These are phyloP conservation scores for Ectropis crepuscularia DNA, from an alignment of 2,888 invertebrate genomes.

Conservation along the genomic window DNA sequence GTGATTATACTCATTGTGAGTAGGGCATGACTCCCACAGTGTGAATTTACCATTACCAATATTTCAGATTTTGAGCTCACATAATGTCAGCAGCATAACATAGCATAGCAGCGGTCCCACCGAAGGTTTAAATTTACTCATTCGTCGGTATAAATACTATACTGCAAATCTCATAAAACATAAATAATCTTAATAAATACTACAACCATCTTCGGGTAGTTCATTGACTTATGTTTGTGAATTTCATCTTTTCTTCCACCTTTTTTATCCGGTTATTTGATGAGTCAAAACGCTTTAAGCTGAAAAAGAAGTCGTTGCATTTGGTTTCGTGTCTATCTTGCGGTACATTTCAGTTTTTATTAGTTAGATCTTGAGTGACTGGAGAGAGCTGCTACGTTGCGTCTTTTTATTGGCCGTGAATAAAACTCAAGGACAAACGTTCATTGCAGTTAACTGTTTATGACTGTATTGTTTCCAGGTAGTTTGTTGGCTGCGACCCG, in stretches of 20 bases:
- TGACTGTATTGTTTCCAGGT: conserved; percentile 21
- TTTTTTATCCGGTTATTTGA: background rate
- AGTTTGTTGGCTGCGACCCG: conserved; percentile 13
- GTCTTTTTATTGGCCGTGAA: conserved; percentile 15
- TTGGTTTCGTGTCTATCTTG: conserved; percentile 16
- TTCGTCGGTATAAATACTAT: too few relatives aligned
- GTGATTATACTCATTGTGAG: too few relatives aligned
- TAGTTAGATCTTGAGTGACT: conserved; percentile 3
- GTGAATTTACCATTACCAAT: too few relatives aligned
- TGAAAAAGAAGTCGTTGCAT: conserved; percentile 5
- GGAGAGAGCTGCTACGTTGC: conserved; percentile 9
- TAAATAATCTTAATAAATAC: too few relatives aligned
- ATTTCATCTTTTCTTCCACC: background rate
- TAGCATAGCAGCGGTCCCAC: too few relatives aligned
- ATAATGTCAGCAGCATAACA: too few relatives aligned
- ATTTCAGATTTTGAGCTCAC: too few relatives aligned
- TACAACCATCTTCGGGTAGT: too few relatives aligned
- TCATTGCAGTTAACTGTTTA: conserved; percentile 16
- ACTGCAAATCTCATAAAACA: too few relatives aligned
- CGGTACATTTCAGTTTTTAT: conserved; percentile 1
- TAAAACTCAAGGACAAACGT: conserved; percentile 21
- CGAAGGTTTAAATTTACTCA: too few relatives aligned
- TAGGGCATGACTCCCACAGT: too few relatives aligned
- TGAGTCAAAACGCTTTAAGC: background rate
- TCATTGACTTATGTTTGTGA: background rate